A percentile compares a stretch with the other conserved stretches of the same genome.
Evolutionary conservation across 1,140 invertebrate species (phyloP).

Genomic region (Manduca sexta): DNA sequence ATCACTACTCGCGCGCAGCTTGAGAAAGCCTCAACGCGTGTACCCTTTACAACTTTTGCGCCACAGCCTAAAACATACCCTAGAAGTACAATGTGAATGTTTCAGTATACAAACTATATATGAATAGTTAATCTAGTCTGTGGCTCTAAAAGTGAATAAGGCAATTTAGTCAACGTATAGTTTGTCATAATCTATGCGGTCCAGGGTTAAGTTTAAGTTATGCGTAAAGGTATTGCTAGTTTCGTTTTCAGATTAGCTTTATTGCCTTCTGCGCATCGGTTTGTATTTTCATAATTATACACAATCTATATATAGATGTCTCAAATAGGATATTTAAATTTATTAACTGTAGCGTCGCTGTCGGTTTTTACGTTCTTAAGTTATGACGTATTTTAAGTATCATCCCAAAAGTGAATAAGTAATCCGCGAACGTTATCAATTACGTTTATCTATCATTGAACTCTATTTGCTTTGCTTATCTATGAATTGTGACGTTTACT

Average conservation of each 20-base stretch:
- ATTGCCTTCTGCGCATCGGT: no score
- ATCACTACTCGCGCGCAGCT: conserved; percentile 41
- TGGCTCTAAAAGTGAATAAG: conserved; percentile 13
- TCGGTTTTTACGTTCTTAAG: no score
- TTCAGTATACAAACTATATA: conserved; percentile 4
- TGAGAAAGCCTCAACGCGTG: conserved; percentile 37
- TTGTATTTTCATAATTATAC: no score
- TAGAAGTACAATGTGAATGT: neutral
- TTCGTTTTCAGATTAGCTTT: neutral
- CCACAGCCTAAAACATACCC: conserved; percentile 26
- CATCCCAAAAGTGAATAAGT: no score
- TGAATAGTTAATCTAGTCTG: conserved; percentile 8
- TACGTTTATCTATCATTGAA: no score
- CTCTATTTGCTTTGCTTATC: no score
- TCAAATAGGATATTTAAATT: no score
- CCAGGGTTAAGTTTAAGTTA: conserved; percentile 8
- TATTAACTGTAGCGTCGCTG: no score
- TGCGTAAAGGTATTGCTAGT: conserved; percentile 2
- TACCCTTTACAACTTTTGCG: conserved; percentile 29
- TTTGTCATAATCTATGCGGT: conserved; percentile 17
- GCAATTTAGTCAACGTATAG: conserved; percentile 5
- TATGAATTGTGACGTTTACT: no score
- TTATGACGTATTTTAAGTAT: no score
- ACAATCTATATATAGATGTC: no score
- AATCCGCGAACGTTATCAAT: no score